Base-by-base conservation (phyloP, 2,113 vertebrate species). In the Xiphophorus hellerii region DNA sequence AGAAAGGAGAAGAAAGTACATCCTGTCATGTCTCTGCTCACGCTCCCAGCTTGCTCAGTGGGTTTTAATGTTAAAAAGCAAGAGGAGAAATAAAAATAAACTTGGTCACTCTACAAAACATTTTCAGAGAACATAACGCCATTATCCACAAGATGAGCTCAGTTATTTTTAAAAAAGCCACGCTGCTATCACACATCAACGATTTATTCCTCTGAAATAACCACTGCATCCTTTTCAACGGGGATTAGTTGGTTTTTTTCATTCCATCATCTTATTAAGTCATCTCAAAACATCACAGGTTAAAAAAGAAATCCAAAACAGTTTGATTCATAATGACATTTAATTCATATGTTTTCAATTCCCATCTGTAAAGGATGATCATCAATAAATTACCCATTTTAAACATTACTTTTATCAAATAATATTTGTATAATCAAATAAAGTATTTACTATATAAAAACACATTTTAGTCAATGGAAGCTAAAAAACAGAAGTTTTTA, bases 21-120 rank as follows among this genome's bases (percentile, higher is more conserved):
- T 39, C 28, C 62, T 67, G 76, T 67, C 70, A 67, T 25, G 10
- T 73, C 60, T 51, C 54, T n/a, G 39, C 39, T 62, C 2, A 27
- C 1, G 27, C 54, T 28, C 13, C 51, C 51, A 10, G 37, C 31
- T 37, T 33, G 68, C 62, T 71, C 62, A 37, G 62, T 25, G 28
- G 60, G 42, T 35, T 70, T 67, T 17, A 68, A 33, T 14, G n/a
- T 62, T 13, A 15, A 63, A 31, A 63, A 63, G 62, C 63, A 65
- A 25, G 8, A 33, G 17, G 6, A 8, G 29, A 17, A 33, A 35
- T 31, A 22, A 17, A 64, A 64, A 65, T 35, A 58, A 58, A 58
- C 51, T 48, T 22, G 25, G 22, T 0, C 51, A 25, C 0, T 25
- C 51, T 10, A 58, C 25, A 9, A 58, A n/a, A 22, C 31, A 28